A percentile compares a stretch with the other conserved stretches of the same genome.
phyloP scores from a whole-genome alignment of 2,113 vertebrate species.

The Austrofundulus limnaeus region DNA sequence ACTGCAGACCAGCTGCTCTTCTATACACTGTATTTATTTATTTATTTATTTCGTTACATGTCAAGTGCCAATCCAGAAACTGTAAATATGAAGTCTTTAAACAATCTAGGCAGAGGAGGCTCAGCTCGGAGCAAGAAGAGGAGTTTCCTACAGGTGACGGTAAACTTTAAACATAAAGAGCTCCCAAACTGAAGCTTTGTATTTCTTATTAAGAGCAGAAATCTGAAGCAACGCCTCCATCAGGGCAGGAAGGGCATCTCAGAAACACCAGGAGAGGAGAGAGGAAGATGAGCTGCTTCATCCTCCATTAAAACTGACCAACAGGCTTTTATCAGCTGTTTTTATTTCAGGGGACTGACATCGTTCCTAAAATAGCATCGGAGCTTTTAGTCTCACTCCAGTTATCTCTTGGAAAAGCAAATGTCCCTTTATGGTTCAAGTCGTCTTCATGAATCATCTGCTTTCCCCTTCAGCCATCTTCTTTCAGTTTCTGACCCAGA shows the following conservation, averaged over 20 bases:
- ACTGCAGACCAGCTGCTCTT: conserved; percentile 1
- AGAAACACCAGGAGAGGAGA: conserved; percentile 52
- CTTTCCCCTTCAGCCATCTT: conserved; percentile 24
- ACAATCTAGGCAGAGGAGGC: conserved; percentile 69
- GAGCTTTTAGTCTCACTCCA: conserved; percentile 29
- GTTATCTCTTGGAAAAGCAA: conserved; percentile 58
- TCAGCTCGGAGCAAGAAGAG: neutral
- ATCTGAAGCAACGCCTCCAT: conserved; percentile 35
- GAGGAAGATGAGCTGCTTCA: conserved; percentile 28
- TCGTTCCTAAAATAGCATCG: conserved; percentile 38
- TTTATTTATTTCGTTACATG: conserved; percentile 76
- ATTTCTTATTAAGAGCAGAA: conserved; percentile 14
- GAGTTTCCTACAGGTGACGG: conserved; percentile 35
- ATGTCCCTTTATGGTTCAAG: conserved; percentile 65
- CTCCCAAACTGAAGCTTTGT: conserved; percentile 5
- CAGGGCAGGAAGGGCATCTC: conserved; percentile 45
- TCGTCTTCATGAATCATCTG: conserved; percentile 16
- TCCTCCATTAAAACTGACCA: conserved; percentile 44
- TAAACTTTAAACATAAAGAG: too few species aligned
- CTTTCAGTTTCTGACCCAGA: conserved; percentile 19
- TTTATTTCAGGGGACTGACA: neutral
- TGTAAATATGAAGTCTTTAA: conserved; percentile 46
- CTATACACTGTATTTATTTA: conserved; percentile 72
- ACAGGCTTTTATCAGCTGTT: conserved; percentile 15
- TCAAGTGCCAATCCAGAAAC: conserved; percentile 89